These are phyloP conservation scores for Dryomyza anilis DNA, from an alignment of 2,888 invertebrate genomes.

Conservation along the genomic window DNA sequence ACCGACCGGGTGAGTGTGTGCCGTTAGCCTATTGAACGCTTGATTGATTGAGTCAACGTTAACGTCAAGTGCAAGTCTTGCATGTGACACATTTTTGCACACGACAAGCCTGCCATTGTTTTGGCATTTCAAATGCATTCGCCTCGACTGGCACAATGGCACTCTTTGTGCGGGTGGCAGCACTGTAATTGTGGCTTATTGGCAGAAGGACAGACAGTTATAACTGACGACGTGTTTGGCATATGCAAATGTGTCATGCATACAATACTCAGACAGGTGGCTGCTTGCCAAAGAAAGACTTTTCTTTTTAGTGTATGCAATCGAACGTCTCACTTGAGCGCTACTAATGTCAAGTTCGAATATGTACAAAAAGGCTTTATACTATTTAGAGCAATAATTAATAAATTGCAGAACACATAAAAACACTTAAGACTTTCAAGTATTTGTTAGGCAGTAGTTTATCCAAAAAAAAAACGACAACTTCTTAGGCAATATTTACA, in stretches of 20 bases:
- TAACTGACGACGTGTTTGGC: not conserved
- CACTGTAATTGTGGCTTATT: not conserved
- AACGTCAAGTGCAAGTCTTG: too few relatives aligned
- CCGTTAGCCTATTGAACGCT: too few relatives aligned
- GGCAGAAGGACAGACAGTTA: too few relatives aligned
- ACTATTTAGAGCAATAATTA: too few relatives aligned
- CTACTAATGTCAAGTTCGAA: too few relatives aligned
- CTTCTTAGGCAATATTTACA: not conserved
- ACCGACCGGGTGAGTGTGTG: too few relatives aligned
- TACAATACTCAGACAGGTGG: not conserved
- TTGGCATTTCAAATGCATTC: not conserved
- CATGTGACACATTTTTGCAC: too few relatives aligned
- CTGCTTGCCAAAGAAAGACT: too few relatives aligned
- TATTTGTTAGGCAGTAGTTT: not conserved
- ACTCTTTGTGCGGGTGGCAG: constrained; percentile 6
- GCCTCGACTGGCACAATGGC: constrained; percentile 18
- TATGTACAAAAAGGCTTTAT: too few relatives aligned
- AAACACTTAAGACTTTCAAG: not conserved
- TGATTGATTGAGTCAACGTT: too few relatives aligned
- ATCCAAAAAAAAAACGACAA: not conserved
- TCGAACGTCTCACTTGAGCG: too few relatives aligned
- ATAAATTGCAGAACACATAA: not conserved
- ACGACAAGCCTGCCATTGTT: not conserved
- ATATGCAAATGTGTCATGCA: not conserved
- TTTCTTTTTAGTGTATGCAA: too few relatives aligned